A percentile compares a stretch with the other conserved stretches of the same genome.
Conservation (phyloP, 2,113 vertebrate genomes). For the Pedionomus torquatus region DNA sequence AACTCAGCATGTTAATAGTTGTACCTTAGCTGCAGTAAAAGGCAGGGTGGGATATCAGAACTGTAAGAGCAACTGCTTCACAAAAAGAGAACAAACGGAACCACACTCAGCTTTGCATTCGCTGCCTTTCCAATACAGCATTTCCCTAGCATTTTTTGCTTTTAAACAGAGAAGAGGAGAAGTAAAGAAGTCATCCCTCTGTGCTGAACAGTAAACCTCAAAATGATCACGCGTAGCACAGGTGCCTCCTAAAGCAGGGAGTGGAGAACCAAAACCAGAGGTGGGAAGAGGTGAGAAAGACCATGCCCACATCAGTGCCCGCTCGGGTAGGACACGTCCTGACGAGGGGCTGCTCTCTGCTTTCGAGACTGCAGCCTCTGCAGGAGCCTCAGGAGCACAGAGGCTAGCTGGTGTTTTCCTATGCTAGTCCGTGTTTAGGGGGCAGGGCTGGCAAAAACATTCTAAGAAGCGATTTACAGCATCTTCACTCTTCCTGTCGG, state of each 20-base stretch:
- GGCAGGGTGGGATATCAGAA: neutral
- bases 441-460: neutral
- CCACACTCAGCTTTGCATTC: neutral
- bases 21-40: neutral
- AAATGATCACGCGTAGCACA: neutral
- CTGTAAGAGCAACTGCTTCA: neutral
- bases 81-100: neutral
- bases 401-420: accelerated
- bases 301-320: accelerated
- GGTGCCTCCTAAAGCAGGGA: neutral
- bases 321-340: neutral
- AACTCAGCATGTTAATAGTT: neutral
- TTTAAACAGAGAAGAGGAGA: neutral
- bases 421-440: neutral
- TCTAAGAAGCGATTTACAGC: neutral
- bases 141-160: neutral
- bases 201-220: neutral
- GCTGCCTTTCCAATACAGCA: neutral
- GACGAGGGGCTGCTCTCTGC: neutral
- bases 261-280: neutral
- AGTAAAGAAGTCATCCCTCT: neutral
- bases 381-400: neutral
- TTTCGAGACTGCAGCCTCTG: neutral
- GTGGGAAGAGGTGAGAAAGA: neutral
- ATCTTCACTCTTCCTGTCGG: accelerated